Percentiles rank a stretch among this genome's conserved stretches.
Conservation (phyloP, 1,140 invertebrate species). For the Euwallacea similis region DNA sequence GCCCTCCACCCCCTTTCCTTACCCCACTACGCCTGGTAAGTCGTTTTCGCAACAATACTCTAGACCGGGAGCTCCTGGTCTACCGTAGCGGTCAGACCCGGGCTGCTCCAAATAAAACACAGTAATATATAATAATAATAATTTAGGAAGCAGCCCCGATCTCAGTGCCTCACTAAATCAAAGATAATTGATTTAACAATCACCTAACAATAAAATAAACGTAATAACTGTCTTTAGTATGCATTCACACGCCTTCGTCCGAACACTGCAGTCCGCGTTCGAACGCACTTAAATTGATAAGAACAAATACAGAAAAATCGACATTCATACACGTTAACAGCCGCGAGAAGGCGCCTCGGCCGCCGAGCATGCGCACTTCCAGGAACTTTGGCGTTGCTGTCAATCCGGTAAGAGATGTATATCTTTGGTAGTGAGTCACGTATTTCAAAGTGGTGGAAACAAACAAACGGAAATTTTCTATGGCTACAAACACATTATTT, state of each 20-base stretch:
- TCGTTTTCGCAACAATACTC: constrained; percentile 41
- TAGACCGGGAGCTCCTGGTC: not conserved
- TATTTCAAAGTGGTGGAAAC: too few relatives aligned
- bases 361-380: too few relatives aligned
- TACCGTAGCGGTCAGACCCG: not conserved
- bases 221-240: constrained; percentile 39
- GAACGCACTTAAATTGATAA: too few relatives aligned
- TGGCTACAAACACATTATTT: constrained; percentile 50
- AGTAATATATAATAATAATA: constrained; percentile 41
- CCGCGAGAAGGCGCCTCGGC: too few relatives aligned
- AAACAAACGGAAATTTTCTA: constrained; percentile 49
- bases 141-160: constrained; percentile 31
- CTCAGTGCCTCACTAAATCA: constrained; percentile 4
- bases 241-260: too few relatives aligned
- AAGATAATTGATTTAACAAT: constrained; percentile 53
- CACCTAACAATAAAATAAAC: constrained; percentile 53
- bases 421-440: constrained; percentile 1
- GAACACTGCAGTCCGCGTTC: too few relatives aligned
- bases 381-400: constrained; percentile 19
- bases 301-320: too few relatives aligned
- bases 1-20: not conserved
- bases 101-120: constrained; percentile 37
- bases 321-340: too few relatives aligned
- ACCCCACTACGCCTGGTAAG: not conserved
- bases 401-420: not conserved